Evolutionary conservation across 2,888 invertebrate genomes (phyloP).

Genomic region (Dexiosoma caninum): DNA sequence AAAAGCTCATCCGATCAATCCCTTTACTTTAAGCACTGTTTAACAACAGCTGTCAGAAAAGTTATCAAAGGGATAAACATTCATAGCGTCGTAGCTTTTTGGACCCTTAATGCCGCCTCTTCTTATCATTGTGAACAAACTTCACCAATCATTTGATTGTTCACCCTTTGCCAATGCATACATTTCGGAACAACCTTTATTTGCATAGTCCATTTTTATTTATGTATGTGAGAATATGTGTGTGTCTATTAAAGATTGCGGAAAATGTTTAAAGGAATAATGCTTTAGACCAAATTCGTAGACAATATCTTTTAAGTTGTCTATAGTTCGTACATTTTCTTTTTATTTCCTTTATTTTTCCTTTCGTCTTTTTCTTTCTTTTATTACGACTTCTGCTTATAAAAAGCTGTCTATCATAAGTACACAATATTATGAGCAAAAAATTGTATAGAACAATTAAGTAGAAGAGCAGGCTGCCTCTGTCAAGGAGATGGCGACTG

Average conservation of each 20-base stretch:
- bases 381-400: constrained; percentile 19
- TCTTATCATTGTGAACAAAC: too few species aligned
- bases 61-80: too few species aligned
- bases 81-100: too few species aligned
- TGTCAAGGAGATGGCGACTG: not conserved
- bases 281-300: not conserved
- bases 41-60: too few species aligned
- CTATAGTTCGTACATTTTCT: constrained; percentile 23
- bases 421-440: constrained; percentile 40
- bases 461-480: constrained; percentile 2
- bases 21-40: too few species aligned
- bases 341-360: not conserved
- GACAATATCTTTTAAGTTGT: constrained; percentile 39
- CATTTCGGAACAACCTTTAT: too few species aligned
- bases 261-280: not conserved
- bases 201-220: too few species aligned
- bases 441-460: constrained; percentile 24
- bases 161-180: too few species aligned
- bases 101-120: too few species aligned
- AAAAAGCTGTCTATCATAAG: constrained; percentile 57
- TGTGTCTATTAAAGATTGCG: not conserved
- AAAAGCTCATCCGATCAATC: too few species aligned
- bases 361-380: not conserved
- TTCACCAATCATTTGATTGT: too few species aligned
- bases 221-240: not conserved